Evolutionary conservation across 2,113 vertebrate genomes (phyloP).

Genomic region (Empidonax traillii): DNA sequence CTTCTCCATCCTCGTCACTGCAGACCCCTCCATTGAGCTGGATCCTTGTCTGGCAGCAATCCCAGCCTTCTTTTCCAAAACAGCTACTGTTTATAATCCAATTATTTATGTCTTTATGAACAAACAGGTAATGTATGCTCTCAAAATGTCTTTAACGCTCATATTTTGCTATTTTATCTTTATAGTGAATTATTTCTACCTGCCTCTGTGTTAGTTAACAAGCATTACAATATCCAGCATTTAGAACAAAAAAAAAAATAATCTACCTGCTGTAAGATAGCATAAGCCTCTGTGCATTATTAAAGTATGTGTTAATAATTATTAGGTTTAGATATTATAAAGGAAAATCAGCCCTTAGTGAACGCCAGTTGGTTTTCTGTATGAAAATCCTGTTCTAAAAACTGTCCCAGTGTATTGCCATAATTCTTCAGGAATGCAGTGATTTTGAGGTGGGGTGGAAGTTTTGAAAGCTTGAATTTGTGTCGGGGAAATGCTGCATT

Average conservation of each 20-base stretch:
- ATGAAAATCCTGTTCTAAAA: background rate
- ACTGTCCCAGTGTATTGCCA: background rate
- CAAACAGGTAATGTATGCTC: slow-evolving; percentile 80
- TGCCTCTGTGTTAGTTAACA: background rate
- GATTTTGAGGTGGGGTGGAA: background rate
- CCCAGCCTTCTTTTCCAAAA: slow-evolving; percentile 90
- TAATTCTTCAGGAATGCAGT: background rate
- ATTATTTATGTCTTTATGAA: slow-evolving; percentile 93
- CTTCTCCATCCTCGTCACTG: slow-evolving; percentile 83
- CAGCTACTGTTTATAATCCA: slow-evolving; percentile 87
- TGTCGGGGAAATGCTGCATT: background rate
- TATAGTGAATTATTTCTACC: background rate
- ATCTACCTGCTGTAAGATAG: background rate
- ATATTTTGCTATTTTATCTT: background rate
- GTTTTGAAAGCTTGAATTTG: background rate
- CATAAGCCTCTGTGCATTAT: background rate
- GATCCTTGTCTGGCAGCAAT: slow-evolving; percentile 83
- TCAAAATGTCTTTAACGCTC: background rate
- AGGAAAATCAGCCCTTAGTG: background rate
- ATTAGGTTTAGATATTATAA: background rate
- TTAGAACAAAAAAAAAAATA: background rate
- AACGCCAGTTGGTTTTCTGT: background rate
- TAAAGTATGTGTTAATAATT: background rate
- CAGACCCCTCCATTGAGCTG: slow-evolving; percentile 78
- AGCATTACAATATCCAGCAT: background rate